Conservation (phyloP, 1,140 invertebrate genomes). For the Delia radicum region DNA sequence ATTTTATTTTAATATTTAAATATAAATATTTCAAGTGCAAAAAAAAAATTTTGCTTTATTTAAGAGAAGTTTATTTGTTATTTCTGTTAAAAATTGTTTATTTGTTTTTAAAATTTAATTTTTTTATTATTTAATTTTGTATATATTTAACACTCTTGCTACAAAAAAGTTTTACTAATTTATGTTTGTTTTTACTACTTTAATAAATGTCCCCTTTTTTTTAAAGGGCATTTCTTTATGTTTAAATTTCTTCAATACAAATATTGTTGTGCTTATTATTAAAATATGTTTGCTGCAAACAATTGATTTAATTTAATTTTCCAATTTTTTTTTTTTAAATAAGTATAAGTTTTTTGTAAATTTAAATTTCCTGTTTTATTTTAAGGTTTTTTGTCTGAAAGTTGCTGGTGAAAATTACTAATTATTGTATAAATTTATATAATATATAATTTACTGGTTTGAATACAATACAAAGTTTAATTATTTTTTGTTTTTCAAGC, state of each 20-base stretch:
- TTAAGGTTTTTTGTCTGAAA: background rate
- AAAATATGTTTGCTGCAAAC: slow-evolving; percentile 19
- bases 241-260: background rate
- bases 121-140: background rate
- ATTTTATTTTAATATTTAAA: background rate
- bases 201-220: background rate
- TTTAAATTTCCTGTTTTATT: background rate
- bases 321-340: background rate
- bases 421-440: background rate
- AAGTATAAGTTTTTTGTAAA: background rate
- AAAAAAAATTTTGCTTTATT: no score
- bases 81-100: background rate
- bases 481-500: background rate
- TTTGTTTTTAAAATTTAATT: background rate
- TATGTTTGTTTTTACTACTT: background rate
- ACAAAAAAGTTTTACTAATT: background rate
- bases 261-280: slow-evolving; percentile 18
- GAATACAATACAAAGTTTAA: slow-evolving; percentile 6
- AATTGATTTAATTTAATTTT: slow-evolving; percentile 3
- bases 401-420: background rate
- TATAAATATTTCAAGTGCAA: background rate
- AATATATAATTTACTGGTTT: background rate
- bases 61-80: no score
- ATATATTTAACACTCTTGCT: background rate
- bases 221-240: background rate